Evolutionary conservation across 2,797 vertebrate genomes (phyloP).

Genomic region (Poecilia velifera): DNA sequence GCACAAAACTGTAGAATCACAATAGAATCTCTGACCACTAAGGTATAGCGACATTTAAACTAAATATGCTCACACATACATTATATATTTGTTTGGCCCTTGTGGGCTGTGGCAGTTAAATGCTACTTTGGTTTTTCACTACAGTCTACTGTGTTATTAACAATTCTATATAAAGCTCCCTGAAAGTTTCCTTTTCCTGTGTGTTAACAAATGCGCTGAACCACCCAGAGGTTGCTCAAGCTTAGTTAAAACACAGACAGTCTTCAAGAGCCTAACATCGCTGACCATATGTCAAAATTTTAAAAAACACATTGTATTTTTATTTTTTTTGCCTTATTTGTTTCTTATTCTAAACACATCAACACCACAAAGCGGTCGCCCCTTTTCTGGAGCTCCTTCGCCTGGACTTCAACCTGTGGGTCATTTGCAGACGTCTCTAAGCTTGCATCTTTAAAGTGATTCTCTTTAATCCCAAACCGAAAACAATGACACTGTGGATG

Average conservation of each 20-base stretch:
- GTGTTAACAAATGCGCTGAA: constrained; percentile 64
- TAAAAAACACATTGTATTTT: constrained; percentile 64
- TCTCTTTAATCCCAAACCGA: constrained; percentile 21
- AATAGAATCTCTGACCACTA: constrained; percentile 9
- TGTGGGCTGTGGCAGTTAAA: constrained; percentile 73
- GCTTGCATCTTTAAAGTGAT: constrained; percentile 10
- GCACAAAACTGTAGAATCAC: constrained; percentile 3
- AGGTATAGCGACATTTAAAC: constrained; percentile 27
- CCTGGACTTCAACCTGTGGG: constrained; percentile 42
- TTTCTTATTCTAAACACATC: constrained; percentile 70
- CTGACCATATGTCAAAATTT: constrained; percentile 64
- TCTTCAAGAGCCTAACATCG: constrained; percentile 46
- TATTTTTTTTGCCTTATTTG: constrained; percentile 46
- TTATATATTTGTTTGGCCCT: constrained; percentile 54
- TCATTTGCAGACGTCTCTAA: constrained; percentile 35
- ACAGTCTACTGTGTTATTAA: constrained; percentile 81
- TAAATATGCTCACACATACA: constrained; percentile 29
- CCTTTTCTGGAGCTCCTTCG: constrained; percentile 52
- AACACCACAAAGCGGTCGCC: constrained; percentile 60
- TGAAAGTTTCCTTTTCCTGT: constrained; percentile 77
- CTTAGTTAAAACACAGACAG: constrained; percentile 38
- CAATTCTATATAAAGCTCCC: constrained; percentile 80
- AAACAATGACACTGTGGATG: constrained; percentile 29
- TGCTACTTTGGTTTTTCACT: constrained; percentile 77
- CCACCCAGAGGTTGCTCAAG: constrained; percentile 37